Evolutionary conservation across 2,797 vertebrate genomes (phyloP), one percentile per base, ranked within the genome.

Genomic region (Malacoraja senta): DNA sequence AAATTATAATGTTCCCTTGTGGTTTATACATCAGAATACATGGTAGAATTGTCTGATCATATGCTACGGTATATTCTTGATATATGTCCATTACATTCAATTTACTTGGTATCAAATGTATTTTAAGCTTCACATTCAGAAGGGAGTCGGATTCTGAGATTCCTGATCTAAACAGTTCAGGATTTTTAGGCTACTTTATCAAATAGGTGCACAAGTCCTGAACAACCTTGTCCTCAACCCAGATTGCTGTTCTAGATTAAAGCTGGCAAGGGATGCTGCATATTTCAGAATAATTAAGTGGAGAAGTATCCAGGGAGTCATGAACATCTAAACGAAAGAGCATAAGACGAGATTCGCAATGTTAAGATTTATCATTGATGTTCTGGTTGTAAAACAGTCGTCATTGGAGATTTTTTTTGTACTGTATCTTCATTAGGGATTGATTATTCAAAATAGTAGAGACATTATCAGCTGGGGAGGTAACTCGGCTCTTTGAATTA

Each of bases 311-410:
- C 68, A 38, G 68, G 3, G 38, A 76, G 68, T 26, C 8, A 76
- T 26, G 35, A 76, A 53, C 44, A 74, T 8, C 24, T 15, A 10
- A 91, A 91, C 32, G 24, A 72, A 1, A 65, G 58, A 68, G 32
- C 65, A 21, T 24, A 71, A 71, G 58, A 68, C 71, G 0, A 63
- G 26, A 92, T 15, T 7, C 32, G 90, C 65, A 26, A 44, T 71
- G 15, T n/a, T n/a, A 76, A 24, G 19, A 76, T 92, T 92, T 92
- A 26, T 44, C 72, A 76, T 58, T 76, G 72, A 58, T 92, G 90
- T 76, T 58, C 90, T 74, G 71, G 72, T 24, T 58, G 68, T 38
- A 74, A 29, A 68, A n/a, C 19, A 44, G n/a, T 74, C 38, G 7
- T 91, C 53, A 63, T 26, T 38, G 35, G 2, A 44, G 38, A 72